These are phyloP conservation scores for Oopsacas minuta DNA, from an alignment of 37 sponge, comb jelly and placozoan genomes.

Conservation along the genomic window DNA sequence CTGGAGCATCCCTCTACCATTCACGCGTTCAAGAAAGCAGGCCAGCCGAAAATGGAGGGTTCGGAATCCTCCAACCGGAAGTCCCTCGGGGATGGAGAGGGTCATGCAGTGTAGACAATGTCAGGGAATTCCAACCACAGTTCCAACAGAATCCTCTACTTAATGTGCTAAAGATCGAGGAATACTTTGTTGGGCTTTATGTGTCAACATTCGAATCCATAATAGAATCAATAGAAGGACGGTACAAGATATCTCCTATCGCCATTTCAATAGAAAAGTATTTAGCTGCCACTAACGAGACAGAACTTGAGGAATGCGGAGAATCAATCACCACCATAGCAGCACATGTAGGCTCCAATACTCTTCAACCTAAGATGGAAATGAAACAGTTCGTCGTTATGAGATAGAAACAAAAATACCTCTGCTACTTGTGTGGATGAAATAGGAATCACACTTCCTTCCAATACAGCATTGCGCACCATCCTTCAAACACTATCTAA, in stretches of 20 bases:
- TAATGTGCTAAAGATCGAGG: not conserved
- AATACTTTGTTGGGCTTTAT: not conserved
- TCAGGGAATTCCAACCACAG: not conserved
- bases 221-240: not conserved
- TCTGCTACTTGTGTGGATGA: not conserved
- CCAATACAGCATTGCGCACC: not conserved
- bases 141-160: not conserved
- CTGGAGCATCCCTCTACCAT: not conserved
- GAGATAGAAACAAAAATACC: not conserved
- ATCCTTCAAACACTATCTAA: not conserved
- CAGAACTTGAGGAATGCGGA: not conserved
- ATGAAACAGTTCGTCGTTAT: not conserved
- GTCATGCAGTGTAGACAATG: not conserved
- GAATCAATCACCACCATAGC: not conserved
- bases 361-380: not conserved
- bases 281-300: not conserved
- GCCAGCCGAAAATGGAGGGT: not conserved
- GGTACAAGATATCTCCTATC: not conserved
- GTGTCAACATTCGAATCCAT: not conserved
- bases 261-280: not conserved
- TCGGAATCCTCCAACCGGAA: not conserved
- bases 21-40: not conserved
- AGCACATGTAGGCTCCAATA: not conserved
- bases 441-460: not conserved
- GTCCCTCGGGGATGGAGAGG: not conserved